These are phyloP conservation scores for Drosophila kepulauana DNA, from an alignment of 1,140 invertebrate genomes.

Conservation along the genomic window DNA sequence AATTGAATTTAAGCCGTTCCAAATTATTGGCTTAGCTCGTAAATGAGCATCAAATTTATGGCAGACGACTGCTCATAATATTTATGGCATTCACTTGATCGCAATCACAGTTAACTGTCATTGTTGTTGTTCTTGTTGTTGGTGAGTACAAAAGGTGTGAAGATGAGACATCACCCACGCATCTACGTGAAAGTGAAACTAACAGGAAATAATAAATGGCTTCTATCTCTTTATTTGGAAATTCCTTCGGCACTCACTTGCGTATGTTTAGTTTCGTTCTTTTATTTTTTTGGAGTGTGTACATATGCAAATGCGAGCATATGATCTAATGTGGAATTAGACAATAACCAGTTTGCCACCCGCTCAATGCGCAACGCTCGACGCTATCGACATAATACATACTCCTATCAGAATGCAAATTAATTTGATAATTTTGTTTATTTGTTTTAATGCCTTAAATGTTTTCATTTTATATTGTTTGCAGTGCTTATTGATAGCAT, in stretches of 20 bases:
- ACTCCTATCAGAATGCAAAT: constrained; percentile 57
- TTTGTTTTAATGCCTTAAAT: constrained; percentile 63
- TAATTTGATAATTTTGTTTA: constrained; percentile 71
- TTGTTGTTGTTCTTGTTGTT: constrained; percentile 42
- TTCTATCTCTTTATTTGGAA: constrained; percentile 26
- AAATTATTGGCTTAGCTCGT: constrained; percentile 38
- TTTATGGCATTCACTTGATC: constrained; percentile 64
- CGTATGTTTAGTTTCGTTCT: constrained; percentile 28
- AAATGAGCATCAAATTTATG: constrained; percentile 55
- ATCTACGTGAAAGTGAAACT: constrained; percentile 59
- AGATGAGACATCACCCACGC: constrained; percentile 37
- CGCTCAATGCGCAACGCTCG: constrained; percentile 24
- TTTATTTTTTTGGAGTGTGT: constrained; percentile 29
- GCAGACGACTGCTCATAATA: constrained; percentile 49
- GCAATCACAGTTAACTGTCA: constrained; percentile 35
- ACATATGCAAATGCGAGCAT: constrained; percentile 54
- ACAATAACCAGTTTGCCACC: constrained; percentile 46
- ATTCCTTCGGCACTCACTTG: constrained; percentile 8
- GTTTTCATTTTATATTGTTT: constrained; percentile 65
- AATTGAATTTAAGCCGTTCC: constrained; percentile 60
- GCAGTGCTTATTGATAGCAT: constrained; percentile 52
- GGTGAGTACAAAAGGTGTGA: constrained; percentile 56
- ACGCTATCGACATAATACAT: not conserved
- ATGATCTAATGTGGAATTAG: constrained; percentile 63
- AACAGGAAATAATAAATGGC: constrained; percentile 56